A percentile compares a stretch with the other conserved stretches of the same genome.
Evolutionary conservation across 2,113 vertebrate genomes (phyloP).

Genomic region (Leptocoma aspasia): DNA sequence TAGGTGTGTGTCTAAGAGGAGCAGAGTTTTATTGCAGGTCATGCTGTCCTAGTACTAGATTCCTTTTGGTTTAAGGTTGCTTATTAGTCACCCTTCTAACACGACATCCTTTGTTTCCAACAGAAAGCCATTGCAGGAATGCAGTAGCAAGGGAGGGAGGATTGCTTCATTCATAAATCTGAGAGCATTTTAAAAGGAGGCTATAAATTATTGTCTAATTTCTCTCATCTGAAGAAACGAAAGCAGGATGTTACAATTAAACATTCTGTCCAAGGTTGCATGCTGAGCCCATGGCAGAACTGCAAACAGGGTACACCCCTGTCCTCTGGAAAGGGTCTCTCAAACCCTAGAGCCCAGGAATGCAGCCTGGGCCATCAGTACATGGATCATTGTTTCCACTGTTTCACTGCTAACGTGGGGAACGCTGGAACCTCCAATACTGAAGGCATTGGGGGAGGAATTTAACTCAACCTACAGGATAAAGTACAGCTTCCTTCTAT

Average conservation of each 20-base stretch:
- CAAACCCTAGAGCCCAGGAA: not conserved
- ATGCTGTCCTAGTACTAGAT: not conserved
- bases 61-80: not conserved
- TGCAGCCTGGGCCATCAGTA: not conserved
- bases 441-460: not conserved
- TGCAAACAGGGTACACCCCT: not conserved
- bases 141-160: not conserved
- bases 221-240: conserved; percentile 17
- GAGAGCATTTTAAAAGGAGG: not conserved
- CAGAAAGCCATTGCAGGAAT: not conserved
- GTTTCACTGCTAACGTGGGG: not conserved
- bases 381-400: not conserved
- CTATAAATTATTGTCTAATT: conserved; percentile 21
- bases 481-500: not conserved
- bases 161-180: conserved; percentile 51
- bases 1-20: not conserved
- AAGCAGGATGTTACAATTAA: not conserved
- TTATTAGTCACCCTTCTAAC: not conserved
- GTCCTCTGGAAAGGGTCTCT: not conserved
- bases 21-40: not conserved
- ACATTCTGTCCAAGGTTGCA: not conserved
- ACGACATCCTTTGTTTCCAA: not conserved
- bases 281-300: not conserved
- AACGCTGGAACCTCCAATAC: not conserved
- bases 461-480: not conserved